Conservation (phyloP, 2,113 vertebrate genomes). For the Dasyornis broadbenti region DNA sequence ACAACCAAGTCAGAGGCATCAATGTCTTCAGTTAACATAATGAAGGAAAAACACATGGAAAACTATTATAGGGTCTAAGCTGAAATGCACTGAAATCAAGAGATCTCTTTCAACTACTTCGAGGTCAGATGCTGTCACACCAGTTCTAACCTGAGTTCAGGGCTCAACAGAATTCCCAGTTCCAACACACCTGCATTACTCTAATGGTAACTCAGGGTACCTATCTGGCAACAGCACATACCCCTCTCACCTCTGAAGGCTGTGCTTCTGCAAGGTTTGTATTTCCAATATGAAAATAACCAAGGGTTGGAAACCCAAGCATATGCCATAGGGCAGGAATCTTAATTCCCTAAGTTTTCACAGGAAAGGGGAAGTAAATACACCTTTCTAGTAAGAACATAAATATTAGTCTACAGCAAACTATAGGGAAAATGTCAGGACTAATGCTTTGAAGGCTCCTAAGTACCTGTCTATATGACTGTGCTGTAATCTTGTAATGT, state of each 20-base stretch:
- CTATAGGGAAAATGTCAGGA: neutral
- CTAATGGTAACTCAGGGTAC: fast-evolving
- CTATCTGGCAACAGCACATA: fast-evolving
- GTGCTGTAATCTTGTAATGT: neutral
- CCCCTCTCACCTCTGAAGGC: neutral
- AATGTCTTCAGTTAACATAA: neutral
- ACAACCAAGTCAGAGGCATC: neutral
- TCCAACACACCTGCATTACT: neutral
- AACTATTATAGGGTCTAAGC: neutral
- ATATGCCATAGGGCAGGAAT: neutral
- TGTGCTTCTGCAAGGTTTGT: neutral
- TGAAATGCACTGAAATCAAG: neutral
- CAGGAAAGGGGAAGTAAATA: neutral
- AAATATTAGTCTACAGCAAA: neutral
- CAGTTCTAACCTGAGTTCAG: neutral
- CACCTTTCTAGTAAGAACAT: neutral
- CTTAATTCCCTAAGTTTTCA: neutral
- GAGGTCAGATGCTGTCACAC: neutral
- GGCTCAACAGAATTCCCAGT: neutral
- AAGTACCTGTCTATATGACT: neutral
- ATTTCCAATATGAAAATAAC: neutral
- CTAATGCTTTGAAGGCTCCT: neutral
- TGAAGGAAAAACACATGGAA: neutral
- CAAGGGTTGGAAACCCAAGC: neutral
- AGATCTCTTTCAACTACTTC: neutral